phyloP scores from a whole-genome alignment of 2,797 vertebrate species.

The Xiphorhynchus erythropygius region DNA sequence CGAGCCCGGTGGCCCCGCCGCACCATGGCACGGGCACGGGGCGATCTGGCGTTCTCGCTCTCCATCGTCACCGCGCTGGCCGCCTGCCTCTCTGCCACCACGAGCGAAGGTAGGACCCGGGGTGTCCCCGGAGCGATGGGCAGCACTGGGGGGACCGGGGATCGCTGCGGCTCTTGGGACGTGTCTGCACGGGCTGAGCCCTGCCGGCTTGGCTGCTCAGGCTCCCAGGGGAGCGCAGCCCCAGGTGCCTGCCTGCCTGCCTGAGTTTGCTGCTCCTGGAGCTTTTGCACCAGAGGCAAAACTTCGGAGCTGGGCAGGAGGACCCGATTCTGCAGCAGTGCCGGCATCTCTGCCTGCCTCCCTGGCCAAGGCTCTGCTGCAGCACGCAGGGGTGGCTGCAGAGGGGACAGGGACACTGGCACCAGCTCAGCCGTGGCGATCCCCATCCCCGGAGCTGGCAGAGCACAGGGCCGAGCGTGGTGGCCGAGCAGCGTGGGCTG shows the following conservation, averaged over 20 bases:
- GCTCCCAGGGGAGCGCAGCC: neutral
- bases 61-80: slow-evolving; percentile 65
- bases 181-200: neutral
- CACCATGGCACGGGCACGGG: slow-evolving; percentile 71
- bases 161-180: neutral
- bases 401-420: neutral
- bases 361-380: neutral
- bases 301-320: slow-evolving; percentile 31
- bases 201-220: neutral
- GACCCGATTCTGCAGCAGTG: neutral
- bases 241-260: neutral
- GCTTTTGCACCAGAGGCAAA: slow-evolving; percentile 25
- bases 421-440: neutral
- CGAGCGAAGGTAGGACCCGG: slow-evolving; percentile 76
- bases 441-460: neutral
- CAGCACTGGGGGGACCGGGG: neutral
- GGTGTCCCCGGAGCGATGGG: neutral
- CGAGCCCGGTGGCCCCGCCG: neutral
- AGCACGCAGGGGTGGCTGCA: neutral
- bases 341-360: neutral
- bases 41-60: slow-evolving; percentile 60
- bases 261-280: slow-evolving; percentile 15
- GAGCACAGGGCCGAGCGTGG: fast-evolving
- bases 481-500: neutral
- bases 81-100: slow-evolving; percentile 72